Percentiles rank a stretch among this genome's conserved stretches.
Evolutionary conservation across 2,888 invertebrate species (phyloP).

Genomic region (Neoascia interrupta): DNA sequence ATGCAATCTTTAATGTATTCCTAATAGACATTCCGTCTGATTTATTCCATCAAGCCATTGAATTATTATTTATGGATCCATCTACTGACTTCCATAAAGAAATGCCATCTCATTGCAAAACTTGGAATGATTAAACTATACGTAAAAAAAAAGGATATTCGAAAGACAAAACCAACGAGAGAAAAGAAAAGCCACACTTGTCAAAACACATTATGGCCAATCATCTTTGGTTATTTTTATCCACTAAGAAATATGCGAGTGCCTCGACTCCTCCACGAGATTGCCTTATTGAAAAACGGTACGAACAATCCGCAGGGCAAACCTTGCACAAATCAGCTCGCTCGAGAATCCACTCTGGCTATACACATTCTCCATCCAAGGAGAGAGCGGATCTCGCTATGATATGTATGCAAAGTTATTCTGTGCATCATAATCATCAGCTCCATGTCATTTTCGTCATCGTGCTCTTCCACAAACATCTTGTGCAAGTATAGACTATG

Average conservation of each 20-base stretch:
- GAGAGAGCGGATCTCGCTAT: constrained; percentile 38
- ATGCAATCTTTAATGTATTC: constrained; percentile 15
- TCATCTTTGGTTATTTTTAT: constrained; percentile 37
- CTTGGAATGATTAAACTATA: constrained; percentile 12
- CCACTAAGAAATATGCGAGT: too few relatives aligned
- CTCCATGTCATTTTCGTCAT: constrained; percentile 33
- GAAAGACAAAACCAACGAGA: constrained; percentile 18
- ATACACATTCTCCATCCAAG: constrained; percentile 23
- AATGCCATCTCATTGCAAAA: constrained; percentile 21
- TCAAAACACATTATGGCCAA: constrained; percentile 64
- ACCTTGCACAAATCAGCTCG: constrained; percentile 33
- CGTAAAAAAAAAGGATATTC: constrained; percentile 24
- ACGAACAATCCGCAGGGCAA: constrained; percentile 19
- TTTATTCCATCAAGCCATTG: constrained; percentile 30
- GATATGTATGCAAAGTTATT: constrained; percentile 62
- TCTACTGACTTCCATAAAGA: too few relatives aligned
- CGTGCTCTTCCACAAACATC: constrained; percentile 31
- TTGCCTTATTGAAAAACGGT: constrained; percentile 27
- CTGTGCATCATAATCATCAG: constrained; percentile 47
- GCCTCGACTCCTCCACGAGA: too few relatives aligned
- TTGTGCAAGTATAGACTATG: constrained; percentile 28
- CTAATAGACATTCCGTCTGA: constrained; percentile 17
- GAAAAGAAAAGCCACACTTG: constrained; percentile 30
- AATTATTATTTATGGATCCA: constrained; percentile 10
- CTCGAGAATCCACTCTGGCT: constrained; percentile 14